Conservation (phyloP, 2,888 invertebrate genomes). For the Amorpha juglandis region DNA sequence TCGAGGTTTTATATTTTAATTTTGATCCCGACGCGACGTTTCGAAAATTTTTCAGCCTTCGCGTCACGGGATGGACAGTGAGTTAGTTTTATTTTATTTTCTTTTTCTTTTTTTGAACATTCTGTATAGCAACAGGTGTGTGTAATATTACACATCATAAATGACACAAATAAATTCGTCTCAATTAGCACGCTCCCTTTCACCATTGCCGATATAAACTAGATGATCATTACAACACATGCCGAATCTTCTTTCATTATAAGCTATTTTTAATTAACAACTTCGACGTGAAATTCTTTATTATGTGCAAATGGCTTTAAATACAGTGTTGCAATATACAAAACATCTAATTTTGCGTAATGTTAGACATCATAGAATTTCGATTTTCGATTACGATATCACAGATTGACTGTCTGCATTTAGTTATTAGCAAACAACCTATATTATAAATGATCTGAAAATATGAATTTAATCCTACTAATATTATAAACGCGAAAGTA, state of each 20-base stretch:
- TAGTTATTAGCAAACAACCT: too few species aligned
- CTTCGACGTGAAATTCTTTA: slow-evolving; percentile 31
- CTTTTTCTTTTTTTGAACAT: background rate
- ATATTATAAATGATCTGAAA: too few species aligned
- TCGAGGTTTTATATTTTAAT: too few species aligned
- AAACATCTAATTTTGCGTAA: background rate
- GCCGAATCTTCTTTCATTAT: slow-evolving; percentile 6
- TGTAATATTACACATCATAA: slow-evolving; percentile 32
- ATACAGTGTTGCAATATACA: slow-evolving; percentile 10
- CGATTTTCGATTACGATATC: background rate
- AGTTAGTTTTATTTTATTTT: background rate
- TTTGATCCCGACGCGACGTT: too few species aligned
- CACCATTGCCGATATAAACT: slow-evolving; percentile 48
- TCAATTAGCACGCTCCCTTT: slow-evolving; percentile 72
- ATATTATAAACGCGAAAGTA: too few species aligned
- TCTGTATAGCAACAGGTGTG: slow-evolving; percentile 10
- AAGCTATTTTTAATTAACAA: background rate
- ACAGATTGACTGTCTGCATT: background rate
- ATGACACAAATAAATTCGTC: slow-evolving; percentile 69
- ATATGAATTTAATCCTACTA: too few species aligned
- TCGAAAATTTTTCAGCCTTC: too few species aligned
- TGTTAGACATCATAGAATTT: background rate
- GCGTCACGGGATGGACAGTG: too few species aligned
- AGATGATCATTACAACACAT: slow-evolving; percentile 25
- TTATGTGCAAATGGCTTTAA: slow-evolving; percentile 19